These are phyloP conservation scores for Aporophyla nigra DNA, from an alignment of 2,888 invertebrate species.

Conservation along the genomic window DNA sequence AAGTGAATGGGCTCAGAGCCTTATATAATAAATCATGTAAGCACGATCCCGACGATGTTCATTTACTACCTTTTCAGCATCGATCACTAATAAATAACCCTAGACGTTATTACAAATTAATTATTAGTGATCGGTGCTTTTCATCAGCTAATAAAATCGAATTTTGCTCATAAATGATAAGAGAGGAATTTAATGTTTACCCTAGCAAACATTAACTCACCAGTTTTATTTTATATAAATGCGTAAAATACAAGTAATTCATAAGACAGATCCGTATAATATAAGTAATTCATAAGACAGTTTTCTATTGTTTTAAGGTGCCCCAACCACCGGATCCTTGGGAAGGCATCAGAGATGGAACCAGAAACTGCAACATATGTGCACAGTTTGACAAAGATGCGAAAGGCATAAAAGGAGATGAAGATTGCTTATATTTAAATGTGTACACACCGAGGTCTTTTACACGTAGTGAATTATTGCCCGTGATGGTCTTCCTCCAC, in stretches of 20 bases:
- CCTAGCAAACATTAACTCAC: background rate
- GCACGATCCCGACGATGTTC: background rate
- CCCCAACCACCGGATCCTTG: constrained; percentile 86
- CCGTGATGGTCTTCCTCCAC: constrained; percentile 88
- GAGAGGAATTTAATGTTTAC: constrained; percentile 4
- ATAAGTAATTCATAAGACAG: constrained; percentile 2
- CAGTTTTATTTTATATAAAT: background rate
- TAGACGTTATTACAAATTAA: too few species aligned
- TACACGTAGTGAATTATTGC: constrained; percentile 66
- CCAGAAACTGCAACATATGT: constrained; percentile 91
- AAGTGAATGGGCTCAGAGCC: background rate
- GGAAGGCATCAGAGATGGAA: constrained; percentile 92
- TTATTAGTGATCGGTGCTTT: too few species aligned
- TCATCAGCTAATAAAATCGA: background rate
- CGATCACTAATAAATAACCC: too few species aligned
- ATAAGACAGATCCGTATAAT: constrained; percentile 15
- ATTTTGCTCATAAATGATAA: background rate
- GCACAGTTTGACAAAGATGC: constrained; percentile 91
- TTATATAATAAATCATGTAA: too few species aligned
- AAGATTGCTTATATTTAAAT: constrained; percentile 93
- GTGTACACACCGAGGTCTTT: constrained; percentile 91
- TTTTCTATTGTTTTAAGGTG: constrained; percentile 73
- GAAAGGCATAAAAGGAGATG: constrained; percentile 88
- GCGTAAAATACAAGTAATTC: background rate
- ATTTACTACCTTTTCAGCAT: background rate